phyloP scores from a whole-genome alignment of 2,888 invertebrate genomes.

The Brenthis ino region DNA sequence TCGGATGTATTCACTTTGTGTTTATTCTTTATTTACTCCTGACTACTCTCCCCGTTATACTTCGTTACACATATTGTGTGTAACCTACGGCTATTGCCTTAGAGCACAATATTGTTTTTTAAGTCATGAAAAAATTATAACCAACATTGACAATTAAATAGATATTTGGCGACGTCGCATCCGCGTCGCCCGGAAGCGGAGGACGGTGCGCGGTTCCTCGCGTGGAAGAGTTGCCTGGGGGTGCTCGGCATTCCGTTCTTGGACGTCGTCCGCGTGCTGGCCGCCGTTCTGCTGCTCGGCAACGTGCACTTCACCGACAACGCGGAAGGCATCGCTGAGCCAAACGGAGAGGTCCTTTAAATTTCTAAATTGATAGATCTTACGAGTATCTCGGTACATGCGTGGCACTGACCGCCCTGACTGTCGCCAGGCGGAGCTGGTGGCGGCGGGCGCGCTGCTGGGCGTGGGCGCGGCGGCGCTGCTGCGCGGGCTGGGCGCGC shows the following conservation, averaged over 20 bases:
- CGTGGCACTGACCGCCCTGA: too few relatives aligned
- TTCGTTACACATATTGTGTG: not conserved
- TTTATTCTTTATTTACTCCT: too few relatives aligned
- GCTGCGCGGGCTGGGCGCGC: constrained; percentile 91
- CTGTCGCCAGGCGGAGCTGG: constrained; percentile 89
- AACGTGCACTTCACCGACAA: constrained; percentile 95
- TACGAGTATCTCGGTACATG: too few relatives aligned
- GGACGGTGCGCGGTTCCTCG: constrained; percentile 85
- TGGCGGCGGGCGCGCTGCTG: constrained; percentile 91
- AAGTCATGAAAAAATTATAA: not conserved
- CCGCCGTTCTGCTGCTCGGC: constrained; percentile 94
- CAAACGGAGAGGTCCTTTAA: constrained; percentile 86
- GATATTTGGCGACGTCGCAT: constrained; percentile 83
- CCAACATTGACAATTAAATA: constrained; percentile 33
- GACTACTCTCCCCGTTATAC: too few relatives aligned
- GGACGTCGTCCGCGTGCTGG: constrained; percentile 95
- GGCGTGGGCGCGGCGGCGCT: constrained; percentile 90
- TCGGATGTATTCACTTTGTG: too few relatives aligned
- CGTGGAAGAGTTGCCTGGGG: constrained; percentile 95
- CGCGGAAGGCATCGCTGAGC: constrained; percentile 88
- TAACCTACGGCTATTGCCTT: too few relatives aligned
- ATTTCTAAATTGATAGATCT: too few relatives aligned
- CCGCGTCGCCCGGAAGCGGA: constrained; percentile 73
- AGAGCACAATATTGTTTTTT: too few relatives aligned
- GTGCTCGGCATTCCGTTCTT: constrained; percentile 96